These are phyloP conservation scores for Gephyroberyx darwinii DNA, from an alignment of 2,797 vertebrate species.

Conservation along the genomic window DNA sequence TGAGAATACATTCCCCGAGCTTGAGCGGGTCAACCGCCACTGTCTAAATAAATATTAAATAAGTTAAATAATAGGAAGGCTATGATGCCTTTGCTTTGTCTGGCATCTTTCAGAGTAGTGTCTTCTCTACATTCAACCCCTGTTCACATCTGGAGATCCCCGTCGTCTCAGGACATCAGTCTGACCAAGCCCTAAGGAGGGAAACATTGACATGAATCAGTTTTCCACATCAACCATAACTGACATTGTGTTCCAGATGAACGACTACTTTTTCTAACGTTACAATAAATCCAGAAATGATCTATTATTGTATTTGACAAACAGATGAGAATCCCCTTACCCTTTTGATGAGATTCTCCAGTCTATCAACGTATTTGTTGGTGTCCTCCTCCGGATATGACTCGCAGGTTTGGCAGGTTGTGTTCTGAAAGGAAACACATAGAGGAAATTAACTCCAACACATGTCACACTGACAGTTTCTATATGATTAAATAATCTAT, in stretches of 20 bases:
- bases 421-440: conserved; percentile 55
- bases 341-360: conserved; percentile 72
- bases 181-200: conserved; percentile 54
- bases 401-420: conserved; percentile 59
- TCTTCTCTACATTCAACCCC: conserved; percentile 60
- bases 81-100: conserved; percentile 21
- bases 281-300: neutral
- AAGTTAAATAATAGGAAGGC: conserved; percentile 71
- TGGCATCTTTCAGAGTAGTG: conserved; percentile 72
- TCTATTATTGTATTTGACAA: neutral
- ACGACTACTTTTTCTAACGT: neutral
- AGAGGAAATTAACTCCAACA: neutral
- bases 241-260: neutral
- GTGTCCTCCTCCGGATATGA: conserved; percentile 40
- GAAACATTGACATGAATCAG: too few species aligned
- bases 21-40: conserved; percentile 32
- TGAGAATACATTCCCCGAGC: conserved; percentile 42
- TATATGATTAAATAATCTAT: neutral
- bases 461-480: neutral
- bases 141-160: conserved; percentile 7
- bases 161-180: conserved; percentile 25
- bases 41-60: conserved; percentile 71
- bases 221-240: neutral
- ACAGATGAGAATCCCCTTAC: conserved; percentile 43
- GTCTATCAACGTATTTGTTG: conserved; percentile 60